These are phyloP conservation scores for Alouatta palliata DNA, from an alignment of 2,113 vertebrate genomes.

Conservation along the genomic window DNA sequence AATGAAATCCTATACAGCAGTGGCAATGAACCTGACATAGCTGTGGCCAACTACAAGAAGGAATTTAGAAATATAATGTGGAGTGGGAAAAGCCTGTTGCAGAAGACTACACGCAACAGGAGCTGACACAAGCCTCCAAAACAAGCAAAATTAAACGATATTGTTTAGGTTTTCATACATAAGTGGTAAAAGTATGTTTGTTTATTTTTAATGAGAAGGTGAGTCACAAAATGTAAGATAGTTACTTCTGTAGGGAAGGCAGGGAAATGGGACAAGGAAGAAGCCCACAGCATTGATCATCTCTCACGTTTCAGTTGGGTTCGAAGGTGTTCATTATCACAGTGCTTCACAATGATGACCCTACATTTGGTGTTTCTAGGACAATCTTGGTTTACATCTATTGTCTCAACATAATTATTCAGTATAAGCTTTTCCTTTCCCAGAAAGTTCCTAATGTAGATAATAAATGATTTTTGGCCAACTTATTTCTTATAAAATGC, in stretches of 20 bases:
- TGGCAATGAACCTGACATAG: neutral
- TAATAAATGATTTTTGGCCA: neutral
- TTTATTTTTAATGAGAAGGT: neutral
- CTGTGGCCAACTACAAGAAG: too few relatives aligned
- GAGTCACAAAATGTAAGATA: neutral
- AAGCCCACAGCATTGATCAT: neutral
- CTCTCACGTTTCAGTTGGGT: neutral
- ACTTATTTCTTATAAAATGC: conserved; percentile 6
- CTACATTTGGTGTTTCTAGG: neutral
- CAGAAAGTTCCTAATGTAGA: conserved; percentile 9
- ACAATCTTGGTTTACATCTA: neutral
- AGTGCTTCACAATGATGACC: neutral
- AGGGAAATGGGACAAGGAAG: neutral
- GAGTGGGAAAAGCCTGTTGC: neutral
- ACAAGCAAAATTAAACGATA: neutral
- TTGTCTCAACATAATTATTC: neutral
- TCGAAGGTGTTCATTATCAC: neutral
- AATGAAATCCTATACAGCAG: neutral
- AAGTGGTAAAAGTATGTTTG: neutral
- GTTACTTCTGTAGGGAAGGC: neutral
- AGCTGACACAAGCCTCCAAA: neutral
- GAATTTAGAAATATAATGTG: neutral
- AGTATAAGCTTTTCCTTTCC: neutral
- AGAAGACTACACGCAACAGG: neutral
- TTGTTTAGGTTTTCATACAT: neutral